Conservation (phyloP, 2,888 invertebrate species). For the Troides oblongomaculatus region DNA sequence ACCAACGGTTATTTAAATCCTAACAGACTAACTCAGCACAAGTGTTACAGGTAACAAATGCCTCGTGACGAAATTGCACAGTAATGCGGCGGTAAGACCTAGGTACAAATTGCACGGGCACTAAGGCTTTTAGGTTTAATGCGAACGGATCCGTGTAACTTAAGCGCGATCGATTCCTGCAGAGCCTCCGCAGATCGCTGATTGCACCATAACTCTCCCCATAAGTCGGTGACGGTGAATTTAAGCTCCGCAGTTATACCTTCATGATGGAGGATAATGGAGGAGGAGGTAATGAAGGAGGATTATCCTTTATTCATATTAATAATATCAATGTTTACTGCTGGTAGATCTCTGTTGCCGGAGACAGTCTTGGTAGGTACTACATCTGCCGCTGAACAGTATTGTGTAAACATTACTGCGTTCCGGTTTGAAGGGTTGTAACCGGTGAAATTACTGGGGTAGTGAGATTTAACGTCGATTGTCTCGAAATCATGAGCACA, state of each 20-base stretch:
- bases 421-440: no score
- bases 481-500: no score
- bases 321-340: no score
- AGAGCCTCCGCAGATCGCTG: background rate
- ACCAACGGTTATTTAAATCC: background rate
- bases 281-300: no score
- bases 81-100: slow-evolving; percentile 6
- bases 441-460: no score
- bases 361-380: no score
- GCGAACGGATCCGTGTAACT: background rate
- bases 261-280: background rate
- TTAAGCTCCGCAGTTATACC: slow-evolving; percentile 17
- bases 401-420: no score
- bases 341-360: no score
- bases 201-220: slow-evolving; percentile 18
- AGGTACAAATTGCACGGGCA: slow-evolving; percentile 15
- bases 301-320: no score
- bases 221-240: slow-evolving; percentile 19
- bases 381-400: no score
- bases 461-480: no score
- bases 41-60: slow-evolving; percentile 8
- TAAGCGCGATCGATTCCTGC: background rate
- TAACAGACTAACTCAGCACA: background rate
- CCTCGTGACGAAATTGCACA: background rate
- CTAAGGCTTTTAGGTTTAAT: slow-evolving; percentile 17